A percentile compares a stretch with the other conserved stretches of the same genome.
These are phyloP conservation scores for Oscheius sp. DNA, from an alignment of 2,888 invertebrate species.

Conservation along the genomic window DNA sequence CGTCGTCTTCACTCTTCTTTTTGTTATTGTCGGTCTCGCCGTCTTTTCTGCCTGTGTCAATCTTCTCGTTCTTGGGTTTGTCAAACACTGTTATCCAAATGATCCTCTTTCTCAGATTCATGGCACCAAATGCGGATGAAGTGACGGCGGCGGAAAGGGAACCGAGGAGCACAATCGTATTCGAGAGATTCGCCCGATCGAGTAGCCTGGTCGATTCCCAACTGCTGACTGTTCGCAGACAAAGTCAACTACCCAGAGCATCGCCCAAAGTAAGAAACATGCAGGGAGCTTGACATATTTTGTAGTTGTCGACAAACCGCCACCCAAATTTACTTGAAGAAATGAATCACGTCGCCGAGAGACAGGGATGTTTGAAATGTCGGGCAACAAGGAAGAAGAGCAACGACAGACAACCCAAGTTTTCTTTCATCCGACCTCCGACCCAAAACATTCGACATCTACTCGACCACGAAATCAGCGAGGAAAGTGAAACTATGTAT, in stretches of 20 bases:
- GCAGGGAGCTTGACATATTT: neutral
- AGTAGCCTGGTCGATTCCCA: constrained; percentile 48
- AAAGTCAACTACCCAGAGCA: constrained; percentile 4
- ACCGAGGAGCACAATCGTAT: constrained; percentile 54
- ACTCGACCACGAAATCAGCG: constrained; percentile 17
- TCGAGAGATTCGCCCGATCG: constrained; percentile 49
- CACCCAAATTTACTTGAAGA: constrained; percentile 1
- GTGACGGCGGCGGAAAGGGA: constrained; percentile 63
- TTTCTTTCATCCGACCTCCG: constrained; percentile 50
- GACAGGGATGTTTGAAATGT: constrained; percentile 14
- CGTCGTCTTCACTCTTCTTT: constrained; percentile 86
- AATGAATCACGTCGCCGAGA: neutral
- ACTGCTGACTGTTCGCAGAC: constrained; percentile 29
- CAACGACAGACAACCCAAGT: constrained; percentile 2
- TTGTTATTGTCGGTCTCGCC: constrained; percentile 95
- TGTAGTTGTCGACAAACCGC: constrained; percentile 12
- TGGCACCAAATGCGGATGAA: constrained; percentile 66
- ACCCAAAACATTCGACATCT: constrained; percentile 58
- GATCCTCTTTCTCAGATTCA: constrained; percentile 55
- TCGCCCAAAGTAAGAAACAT: neutral
- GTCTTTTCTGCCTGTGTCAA: constrained; percentile 98
- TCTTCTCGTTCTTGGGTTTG: constrained; percentile 85
- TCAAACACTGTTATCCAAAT: too few relatives aligned
- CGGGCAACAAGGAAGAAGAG: constrained; percentile 1
- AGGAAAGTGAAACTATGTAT: constrained; percentile 22